Evolutionary conservation across 2,888 invertebrate species (phyloP).

Genomic region (Cerceris rybyensis): DNA sequence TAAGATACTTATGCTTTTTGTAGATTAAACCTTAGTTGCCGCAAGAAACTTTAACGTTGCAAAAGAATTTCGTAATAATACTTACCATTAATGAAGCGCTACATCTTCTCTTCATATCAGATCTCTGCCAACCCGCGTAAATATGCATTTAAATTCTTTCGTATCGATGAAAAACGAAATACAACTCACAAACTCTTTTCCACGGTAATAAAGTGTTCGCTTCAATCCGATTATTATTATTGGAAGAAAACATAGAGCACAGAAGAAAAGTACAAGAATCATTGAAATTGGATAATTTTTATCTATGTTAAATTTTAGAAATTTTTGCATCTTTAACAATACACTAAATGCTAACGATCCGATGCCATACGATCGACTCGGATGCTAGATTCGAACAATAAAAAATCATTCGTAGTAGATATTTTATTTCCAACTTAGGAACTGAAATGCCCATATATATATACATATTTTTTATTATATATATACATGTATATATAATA

Average conservation of each 20-base stretch:
- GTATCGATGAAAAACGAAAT: not conserved
- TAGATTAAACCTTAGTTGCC: not conserved
- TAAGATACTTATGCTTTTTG: not conserved
- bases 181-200: too few species aligned
- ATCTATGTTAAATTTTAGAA: not conserved
- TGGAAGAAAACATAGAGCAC: too few species aligned
- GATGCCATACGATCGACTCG: not conserved
- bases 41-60: not conserved
- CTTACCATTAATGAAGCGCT: constrained; percentile 28
- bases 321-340: not conserved
- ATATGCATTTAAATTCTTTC: not conserved
- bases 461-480: too few species aligned
- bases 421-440: constrained; percentile 78
- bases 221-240: too few species aligned
- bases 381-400: constrained; percentile 34
- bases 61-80: constrained; percentile 3
- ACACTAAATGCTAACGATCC: not conserved
- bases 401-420: constrained; percentile 68
- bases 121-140: not conserved
- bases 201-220: too few species aligned
- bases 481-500: constrained; percentile 61
- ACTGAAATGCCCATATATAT: constrained; percentile 74
- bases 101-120: not conserved
- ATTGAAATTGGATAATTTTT: too few species aligned
- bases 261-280: too few species aligned